A percentile compares a stretch with the other conserved stretches of the same genome.
Conservation (phyloP, 2,113 vertebrate genomes). For the Prionailurus bengalensis region DNA sequence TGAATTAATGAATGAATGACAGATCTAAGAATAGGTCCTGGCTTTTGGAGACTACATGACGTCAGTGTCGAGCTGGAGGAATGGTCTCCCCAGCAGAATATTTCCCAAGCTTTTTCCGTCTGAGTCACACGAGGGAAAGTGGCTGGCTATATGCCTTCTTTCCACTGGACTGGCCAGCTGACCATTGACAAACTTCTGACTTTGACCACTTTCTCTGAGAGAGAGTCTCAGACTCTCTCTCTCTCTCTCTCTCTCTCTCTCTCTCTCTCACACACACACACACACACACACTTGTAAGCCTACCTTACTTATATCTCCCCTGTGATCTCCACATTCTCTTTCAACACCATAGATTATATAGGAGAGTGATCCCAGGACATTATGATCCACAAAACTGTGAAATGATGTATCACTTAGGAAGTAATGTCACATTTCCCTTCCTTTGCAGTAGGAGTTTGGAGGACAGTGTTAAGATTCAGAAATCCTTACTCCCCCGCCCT, state of each 20-base stretch:
- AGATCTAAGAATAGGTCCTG: background rate
- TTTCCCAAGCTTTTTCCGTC: background rate
- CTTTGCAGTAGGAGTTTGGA: constrained; percentile 27
- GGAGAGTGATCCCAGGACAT: background rate
- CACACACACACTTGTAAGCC: background rate
- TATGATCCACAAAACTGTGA: background rate
- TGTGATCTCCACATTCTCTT: background rate
- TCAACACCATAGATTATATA: constrained; percentile 12
- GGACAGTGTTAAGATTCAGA: background rate
- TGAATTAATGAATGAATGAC: constrained; percentile 50
- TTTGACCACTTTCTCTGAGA: constrained; percentile 38
- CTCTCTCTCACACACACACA: background rate
- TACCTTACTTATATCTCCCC: background rate
- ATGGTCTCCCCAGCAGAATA: background rate
- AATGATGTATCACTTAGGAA: background rate
- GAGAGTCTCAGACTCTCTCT: background rate
- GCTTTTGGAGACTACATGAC: background rate
- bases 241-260: background rate
- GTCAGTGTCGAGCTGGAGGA: background rate
- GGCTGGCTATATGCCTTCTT: background rate
- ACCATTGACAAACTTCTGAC: background rate
- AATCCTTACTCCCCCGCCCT: background rate
- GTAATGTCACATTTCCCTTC: constrained; percentile 12
- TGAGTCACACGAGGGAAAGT: constrained; percentile 58
- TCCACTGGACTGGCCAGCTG: background rate